phyloP scores from a whole-genome alignment of 2,797 vertebrate species.

The Euthynnus affinis region DNA sequence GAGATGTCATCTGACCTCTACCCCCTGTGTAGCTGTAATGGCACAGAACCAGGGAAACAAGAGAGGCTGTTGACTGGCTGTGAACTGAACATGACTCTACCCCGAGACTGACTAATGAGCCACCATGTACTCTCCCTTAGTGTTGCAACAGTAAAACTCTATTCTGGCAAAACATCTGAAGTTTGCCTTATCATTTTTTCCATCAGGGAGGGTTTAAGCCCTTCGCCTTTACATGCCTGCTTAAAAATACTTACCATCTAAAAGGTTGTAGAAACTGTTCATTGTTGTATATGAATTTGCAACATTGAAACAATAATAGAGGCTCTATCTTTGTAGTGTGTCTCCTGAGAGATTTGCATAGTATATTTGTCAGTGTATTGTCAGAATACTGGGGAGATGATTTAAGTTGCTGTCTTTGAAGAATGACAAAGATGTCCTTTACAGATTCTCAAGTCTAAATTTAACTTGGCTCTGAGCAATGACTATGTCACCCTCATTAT shows the following conservation, averaged over 20 bases:
- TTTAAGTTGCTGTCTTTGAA: constrained; percentile 62
- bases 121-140: constrained; percentile 49
- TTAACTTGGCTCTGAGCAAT: constrained; percentile 73
- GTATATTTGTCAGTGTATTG: constrained; percentile 59
- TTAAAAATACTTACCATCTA: constrained; percentile 20
- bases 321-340: constrained; percentile 18
- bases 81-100: constrained; percentile 74
- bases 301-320: constrained; percentile 17
- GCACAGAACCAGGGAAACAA: constrained; percentile 65
- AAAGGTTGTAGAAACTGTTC: constrained; percentile 26
- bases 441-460: constrained; percentile 74
- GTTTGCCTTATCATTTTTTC: constrained; percentile 59
- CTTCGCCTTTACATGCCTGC: constrained; percentile 36
- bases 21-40: constrained; percentile 65
- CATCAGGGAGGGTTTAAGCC: constrained; percentile 58
- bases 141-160: constrained; percentile 46
- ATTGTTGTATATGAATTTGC: constrained; percentile 13
- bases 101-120: constrained; percentile 68
- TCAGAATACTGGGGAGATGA: constrained; percentile 51
- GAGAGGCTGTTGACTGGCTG: constrained; percentile 72
- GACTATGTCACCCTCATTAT: constrained; percentile 71
- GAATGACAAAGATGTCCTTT: constrained; percentile 74
- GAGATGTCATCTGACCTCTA: constrained; percentile 73
- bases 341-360: constrained; percentile 31
- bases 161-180: constrained; percentile 53